Evolutionary conservation across 2,113 vertebrate species (phyloP).

Genomic region (Laticauda laticaudata): DNA sequence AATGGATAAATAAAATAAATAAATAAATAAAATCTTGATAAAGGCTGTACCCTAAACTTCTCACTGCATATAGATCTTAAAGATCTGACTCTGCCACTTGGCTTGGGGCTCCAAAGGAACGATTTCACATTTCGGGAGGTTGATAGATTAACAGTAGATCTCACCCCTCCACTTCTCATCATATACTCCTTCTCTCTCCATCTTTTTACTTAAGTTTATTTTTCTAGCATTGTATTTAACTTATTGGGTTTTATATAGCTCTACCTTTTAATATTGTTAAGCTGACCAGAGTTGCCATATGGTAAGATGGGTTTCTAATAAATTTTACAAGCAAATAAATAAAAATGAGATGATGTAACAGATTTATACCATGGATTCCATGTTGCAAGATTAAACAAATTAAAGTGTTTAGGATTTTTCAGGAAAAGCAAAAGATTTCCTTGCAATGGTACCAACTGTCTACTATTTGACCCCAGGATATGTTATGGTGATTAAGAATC

Average conservation of each 20-base stretch:
- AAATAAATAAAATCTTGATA: neutral
- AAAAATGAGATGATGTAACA: neutral
- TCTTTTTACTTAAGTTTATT: neutral
- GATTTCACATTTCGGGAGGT: neutral
- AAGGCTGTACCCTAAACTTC: neutral
- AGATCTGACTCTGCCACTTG: neutral
- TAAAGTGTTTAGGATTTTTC: neutral
- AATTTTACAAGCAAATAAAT: neutral
- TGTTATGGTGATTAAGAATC: no score
- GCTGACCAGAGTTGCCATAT: neutral
- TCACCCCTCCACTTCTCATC: neutral
- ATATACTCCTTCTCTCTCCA: neutral
- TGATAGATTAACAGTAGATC: neutral
- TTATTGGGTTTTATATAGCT: neutral
- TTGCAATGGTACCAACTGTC: neutral
- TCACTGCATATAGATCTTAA: neutral
- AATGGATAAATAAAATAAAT: no score
- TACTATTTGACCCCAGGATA: neutral
- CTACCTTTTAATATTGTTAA: neutral
- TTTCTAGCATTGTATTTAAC: neutral
- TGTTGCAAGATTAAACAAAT: neutral
- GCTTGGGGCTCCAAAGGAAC: neutral
- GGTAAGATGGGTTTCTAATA: neutral
- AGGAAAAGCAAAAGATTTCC: neutral
- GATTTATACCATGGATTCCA: neutral